Base-by-base conservation (phyloP, 35 echinoderm and acorn worm species). In the Acanthaster planci region DNA sequence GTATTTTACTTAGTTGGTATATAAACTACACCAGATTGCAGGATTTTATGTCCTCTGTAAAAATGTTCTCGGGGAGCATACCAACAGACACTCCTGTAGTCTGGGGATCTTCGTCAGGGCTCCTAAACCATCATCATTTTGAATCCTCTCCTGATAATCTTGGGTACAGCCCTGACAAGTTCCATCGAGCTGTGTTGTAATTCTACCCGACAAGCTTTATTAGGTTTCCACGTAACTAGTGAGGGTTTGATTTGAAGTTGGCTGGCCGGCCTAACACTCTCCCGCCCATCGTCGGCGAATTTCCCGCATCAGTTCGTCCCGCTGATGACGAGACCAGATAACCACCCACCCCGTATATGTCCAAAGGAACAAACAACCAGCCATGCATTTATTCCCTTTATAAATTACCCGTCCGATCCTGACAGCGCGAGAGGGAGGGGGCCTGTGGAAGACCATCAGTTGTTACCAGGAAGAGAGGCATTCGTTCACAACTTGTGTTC, bases 401-500 rank as follows among this genome's bases (percentile, higher is more conserved):
- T 72, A 72, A 72, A 72, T 72, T 34, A 29, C 64, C 64, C 64
- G 64, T 72, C 34, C 64, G 30, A 1, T 72, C n/a, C 30, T 72
- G 57, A 34, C 64, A 72, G 34, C 30, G 14, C 30, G 26, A 8
- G 56, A 19, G 34, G 64, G 23, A 26, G 34, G 34, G 21, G 34
- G 34, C 9, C 23, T 36, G 26, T 72, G 64, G 12, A 12, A 47
- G 12, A 12, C 42, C 12, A 47, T 47, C 12, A 47, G 42, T 47
- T 6, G 64, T 72, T 27, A 31, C 64, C 64, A 72, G 64, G 64
- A 72, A 72, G 64, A 72, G 26, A 72, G 26, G 26, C 30, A 16
- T 72, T 3, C 34, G 64, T 26, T 72, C 30, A 72, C 64, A 12
- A 72, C 10, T 31, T 72, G 64, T 72, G 30, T 72, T 26, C 30